A percentile compares a stretch with the other conserved stretches of the same genome.
phyloP scores from a whole-genome alignment of 2,888 invertebrate species.

The Pterobdella sp. region DNA sequence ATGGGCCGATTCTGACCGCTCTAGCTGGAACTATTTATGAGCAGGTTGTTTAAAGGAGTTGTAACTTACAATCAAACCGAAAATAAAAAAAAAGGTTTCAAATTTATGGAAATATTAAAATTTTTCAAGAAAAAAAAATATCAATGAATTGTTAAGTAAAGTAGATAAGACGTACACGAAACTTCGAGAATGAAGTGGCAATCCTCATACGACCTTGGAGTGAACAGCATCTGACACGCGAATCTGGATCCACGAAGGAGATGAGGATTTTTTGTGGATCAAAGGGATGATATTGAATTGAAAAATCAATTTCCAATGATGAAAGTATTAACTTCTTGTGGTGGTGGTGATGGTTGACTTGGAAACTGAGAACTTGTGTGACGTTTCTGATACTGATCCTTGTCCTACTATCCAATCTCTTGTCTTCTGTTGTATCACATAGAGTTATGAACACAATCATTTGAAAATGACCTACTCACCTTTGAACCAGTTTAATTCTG shows the following conservation, averaged over 20 bases:
- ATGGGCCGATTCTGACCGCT: not conserved
- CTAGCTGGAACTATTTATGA: not conserved
- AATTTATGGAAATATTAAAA: not conserved
- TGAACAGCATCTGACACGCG: constrained; percentile 5
- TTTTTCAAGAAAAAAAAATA: not conserved
- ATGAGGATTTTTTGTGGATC: no score
- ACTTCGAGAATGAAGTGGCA: not conserved
- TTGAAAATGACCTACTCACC: not conserved
- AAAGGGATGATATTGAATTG: no score
- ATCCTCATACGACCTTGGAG: not conserved
- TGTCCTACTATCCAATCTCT: not conserved
- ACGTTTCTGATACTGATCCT: not conserved
- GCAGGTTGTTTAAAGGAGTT: no score
- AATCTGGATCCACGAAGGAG: no score
- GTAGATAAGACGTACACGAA: not conserved
- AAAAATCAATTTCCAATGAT: not conserved
- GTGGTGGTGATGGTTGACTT: not conserved
- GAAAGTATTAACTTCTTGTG: not conserved
- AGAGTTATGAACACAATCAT: no score
- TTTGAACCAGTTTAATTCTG: not conserved
- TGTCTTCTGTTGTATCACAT: not conserved
- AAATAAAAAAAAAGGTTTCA: not conserved
- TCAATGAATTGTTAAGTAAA: not conserved
- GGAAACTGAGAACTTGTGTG: not conserved
- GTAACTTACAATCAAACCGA: not conserved